phyloP scores from a whole-genome alignment of 2,797 vertebrate species.

The Eurystomus glaucurus region DNA sequence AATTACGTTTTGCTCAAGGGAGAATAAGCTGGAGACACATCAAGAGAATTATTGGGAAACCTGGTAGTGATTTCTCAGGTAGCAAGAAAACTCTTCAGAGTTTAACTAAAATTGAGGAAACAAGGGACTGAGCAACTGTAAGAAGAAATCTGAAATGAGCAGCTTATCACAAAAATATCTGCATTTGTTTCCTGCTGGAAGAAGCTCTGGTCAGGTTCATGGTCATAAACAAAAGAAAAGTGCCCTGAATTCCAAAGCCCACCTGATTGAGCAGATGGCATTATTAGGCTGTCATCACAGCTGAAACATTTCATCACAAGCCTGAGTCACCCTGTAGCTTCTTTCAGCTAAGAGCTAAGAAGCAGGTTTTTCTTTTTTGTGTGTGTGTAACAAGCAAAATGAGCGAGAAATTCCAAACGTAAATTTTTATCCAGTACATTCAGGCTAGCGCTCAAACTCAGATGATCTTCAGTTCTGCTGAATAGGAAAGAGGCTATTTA shows the following conservation, averaged over 20 bases:
- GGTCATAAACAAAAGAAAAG: not conserved
- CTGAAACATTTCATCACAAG: not conserved
- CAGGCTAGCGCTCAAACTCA: not conserved
- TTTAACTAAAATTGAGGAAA: conserved; percentile 29
- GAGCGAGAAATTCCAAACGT: not conserved
- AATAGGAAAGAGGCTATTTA: not conserved
- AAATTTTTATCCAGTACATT: not conserved
- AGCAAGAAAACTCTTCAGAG: not conserved
- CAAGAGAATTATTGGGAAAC: not conserved
- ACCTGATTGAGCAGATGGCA: not conserved
- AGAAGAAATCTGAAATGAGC: not conserved
- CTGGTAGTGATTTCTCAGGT: not conserved
- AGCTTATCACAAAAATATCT: not conserved
- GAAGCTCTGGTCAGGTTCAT: not conserved
- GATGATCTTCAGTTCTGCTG: not conserved
- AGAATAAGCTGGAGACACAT: not conserved
- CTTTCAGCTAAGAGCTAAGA: not conserved
- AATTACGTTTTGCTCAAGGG: not conserved
- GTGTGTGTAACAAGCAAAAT: not conserved
- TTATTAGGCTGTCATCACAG: not conserved
- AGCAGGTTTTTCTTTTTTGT: not conserved
- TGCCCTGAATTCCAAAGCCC: not conserved
- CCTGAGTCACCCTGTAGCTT: not conserved
- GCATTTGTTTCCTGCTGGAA: not conserved
- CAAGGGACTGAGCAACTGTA: not conserved